Evolutionary conservation across 2,888 invertebrate genomes (phyloP).

Genomic region (Melieria crassipennis): DNA sequence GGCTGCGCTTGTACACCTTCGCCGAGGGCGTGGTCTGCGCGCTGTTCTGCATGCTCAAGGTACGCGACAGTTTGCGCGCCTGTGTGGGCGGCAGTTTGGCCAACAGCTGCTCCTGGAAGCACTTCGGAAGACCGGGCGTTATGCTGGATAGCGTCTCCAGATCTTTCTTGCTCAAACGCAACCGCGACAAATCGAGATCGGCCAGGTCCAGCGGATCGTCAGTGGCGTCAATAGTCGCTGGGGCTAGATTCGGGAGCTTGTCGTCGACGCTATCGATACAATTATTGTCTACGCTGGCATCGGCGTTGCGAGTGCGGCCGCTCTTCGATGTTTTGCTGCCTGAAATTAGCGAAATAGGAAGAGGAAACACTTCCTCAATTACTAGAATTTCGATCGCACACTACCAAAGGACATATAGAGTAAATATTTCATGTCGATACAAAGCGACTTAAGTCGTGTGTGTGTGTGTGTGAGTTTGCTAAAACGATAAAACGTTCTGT

Average conservation of each 20-base stretch:
- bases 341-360: constrained; percentile 27
- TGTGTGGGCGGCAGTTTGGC: constrained; percentile 77
- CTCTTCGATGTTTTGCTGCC: constrained; percentile 45
- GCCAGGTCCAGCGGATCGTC: constrained; percentile 68
- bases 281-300: not conserved
- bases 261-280: constrained; percentile 2
- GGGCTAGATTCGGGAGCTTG: constrained; percentile 1
- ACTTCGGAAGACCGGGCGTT: constrained; percentile 76
- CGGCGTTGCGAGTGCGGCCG: constrained; percentile 46
- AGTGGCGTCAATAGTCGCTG: constrained; percentile 10
- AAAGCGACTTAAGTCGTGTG: too few species aligned
- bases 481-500: too few species aligned
- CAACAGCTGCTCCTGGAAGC: constrained; percentile 76
- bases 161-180: constrained; percentile 77
- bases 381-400: too few species aligned
- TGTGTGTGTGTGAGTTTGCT: too few species aligned
- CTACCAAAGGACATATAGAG: too few species aligned
- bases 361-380: too few species aligned
- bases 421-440: not conserved
- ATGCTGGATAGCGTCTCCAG: constrained; percentile 75
- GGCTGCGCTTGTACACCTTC: constrained; percentile 63
- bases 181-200: constrained; percentile 75
- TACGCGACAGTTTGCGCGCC: constrained; percentile 74
- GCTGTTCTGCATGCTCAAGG: constrained; percentile 67
- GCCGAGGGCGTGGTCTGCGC: constrained; percentile 40